Base-by-base conservation (phyloP, 2,888 invertebrate species). In the Strigamia crassipes region DNA sequence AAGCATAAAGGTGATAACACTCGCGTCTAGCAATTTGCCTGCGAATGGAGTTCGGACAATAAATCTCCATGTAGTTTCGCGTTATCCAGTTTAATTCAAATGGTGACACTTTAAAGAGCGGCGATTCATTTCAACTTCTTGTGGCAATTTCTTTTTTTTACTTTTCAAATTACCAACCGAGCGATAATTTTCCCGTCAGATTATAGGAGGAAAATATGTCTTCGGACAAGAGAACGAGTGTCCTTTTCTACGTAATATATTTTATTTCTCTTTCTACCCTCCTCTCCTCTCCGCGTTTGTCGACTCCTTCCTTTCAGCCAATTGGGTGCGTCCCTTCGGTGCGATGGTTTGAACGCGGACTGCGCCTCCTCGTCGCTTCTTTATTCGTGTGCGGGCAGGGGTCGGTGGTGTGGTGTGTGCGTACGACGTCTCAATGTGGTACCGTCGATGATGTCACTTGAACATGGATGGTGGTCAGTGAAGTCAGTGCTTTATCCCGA, bases 341-440 rank as follows among this genome's bases (percentile, higher is more conserved):
- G 46, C 46, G 46, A 46, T 46, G 46, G 46, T 46, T 46, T 46
- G 46, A 46, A 46, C 46, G 46, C 46, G 46, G 46, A 46, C 46
- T 46, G 46, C 46, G 46, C 46, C 46, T 46, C 46, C 46, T 46
- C 46, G 46, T n/a, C 46, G 8, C 13, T 46, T 46, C 46, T 66
- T 66, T 66, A 66, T 66, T 66, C 61, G 61, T 18, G 61, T 66
- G 21, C 61, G 61, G 61, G 61, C 61, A 66, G 61, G 61, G 23
- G 61, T 66, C 23, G 23, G 18, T 12, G 21, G 61, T 18, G 18
- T 12, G 21, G 61, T 18, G 61, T 23, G 21, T 23, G 61, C 6
- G 61, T 46, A 46, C 46, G 46, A 46, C 46, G 46, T 46, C 46
- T 46, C 46, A 46, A 46, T 46, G 46, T 46, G 46, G 46, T 46